These are phyloP conservation scores for Phaonia tiefii DNA, from an alignment of 2,888 invertebrate species.

Conservation along the genomic window DNA sequence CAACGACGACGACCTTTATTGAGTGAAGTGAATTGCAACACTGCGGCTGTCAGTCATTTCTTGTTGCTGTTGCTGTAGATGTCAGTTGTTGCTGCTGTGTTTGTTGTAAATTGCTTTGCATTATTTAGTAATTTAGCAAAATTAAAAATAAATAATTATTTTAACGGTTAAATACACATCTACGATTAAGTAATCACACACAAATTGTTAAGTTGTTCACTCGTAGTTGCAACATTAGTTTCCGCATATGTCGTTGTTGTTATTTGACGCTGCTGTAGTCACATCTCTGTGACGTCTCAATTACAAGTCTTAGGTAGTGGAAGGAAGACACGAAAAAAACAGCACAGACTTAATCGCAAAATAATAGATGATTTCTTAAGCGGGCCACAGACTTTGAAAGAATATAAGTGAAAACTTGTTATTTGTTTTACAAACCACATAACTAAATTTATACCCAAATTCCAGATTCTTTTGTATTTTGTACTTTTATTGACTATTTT, in stretches of 20 bases:
- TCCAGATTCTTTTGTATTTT: no score
- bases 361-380: no score
- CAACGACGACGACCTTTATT: slow-evolving; percentile 44
- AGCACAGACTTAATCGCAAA: no score
- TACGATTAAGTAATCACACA: slow-evolving; percentile 29
- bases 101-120: slow-evolving; percentile 9
- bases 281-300: slow-evolving; percentile 1
- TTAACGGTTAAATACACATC: slow-evolving; percentile 32
- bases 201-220: neutral
- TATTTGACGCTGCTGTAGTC: neutral
- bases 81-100: slow-evolving; percentile 25
- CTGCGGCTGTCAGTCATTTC: slow-evolving; percentile 2
- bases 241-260: slow-evolving; percentile 6
- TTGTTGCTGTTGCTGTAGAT: slow-evolving; percentile 24
- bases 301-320: no score
- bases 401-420: no score
- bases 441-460: no score
- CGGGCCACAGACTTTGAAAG: no score
- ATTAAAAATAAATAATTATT: slow-evolving; percentile 29
- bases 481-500: no score
- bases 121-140: slow-evolving; percentile 34
- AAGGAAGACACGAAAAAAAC: no score
- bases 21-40: slow-evolving; percentile 48
- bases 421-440: no score
- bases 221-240: slow-evolving; percentile 25